Percentiles rank a stretch among this genome's conserved stretches.
These are phyloP conservation scores for Chrysemys picta DNA, from an alignment of 2,113 vertebrate genomes.

Conservation along the genomic window DNA sequence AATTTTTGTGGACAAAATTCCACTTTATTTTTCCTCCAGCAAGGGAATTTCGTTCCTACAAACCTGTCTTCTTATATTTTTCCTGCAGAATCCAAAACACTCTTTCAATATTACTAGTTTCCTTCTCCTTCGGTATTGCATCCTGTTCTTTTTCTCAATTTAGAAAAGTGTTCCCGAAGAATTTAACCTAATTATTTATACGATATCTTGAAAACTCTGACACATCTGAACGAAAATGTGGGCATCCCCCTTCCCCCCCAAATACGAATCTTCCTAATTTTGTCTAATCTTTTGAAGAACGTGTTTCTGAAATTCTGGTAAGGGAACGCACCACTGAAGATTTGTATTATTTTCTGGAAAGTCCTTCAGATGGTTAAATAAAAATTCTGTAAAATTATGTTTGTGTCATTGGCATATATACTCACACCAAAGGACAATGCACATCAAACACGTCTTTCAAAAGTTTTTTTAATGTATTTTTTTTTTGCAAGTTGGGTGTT, in stretches of 20 bases:
- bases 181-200: neutral
- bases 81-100: neutral
- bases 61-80: neutral
- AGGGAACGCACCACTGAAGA: neutral
- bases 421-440: neutral
- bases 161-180: neutral
- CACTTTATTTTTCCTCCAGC: rapidly evolving
- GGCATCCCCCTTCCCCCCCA: neutral
- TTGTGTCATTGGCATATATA: neutral
- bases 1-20: neutral
- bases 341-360: neutral
- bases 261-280: neutral
- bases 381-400: constrained; percentile 25
- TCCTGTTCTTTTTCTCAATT: neutral
- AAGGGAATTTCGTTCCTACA: neutral
- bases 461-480: neutral
- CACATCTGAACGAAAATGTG: neutral
- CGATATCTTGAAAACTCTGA: neutral
- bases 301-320: neutral
- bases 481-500: neutral
- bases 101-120: neutral
- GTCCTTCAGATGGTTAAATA: constrained; percentile 7
- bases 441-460: neutral
- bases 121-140: neutral
- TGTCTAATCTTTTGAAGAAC: neutral